Conservation (phyloP, 2,888 invertebrate genomes). For the Epirrhoe tristata region DNA sequence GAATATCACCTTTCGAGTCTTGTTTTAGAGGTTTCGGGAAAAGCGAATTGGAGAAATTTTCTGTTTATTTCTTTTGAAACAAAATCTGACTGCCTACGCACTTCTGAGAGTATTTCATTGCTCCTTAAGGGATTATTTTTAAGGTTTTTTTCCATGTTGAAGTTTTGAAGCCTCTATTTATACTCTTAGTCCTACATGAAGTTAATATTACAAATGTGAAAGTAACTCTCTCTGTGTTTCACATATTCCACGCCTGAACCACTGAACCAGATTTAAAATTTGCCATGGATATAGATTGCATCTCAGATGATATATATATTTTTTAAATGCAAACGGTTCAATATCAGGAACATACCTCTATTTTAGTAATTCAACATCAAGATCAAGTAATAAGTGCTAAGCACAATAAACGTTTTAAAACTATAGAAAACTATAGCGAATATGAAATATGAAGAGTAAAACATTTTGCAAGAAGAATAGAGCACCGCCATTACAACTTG, state of each 20-base stretch:
- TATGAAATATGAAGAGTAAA: conserved; percentile 41
- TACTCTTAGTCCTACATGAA: background rate
- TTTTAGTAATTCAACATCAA: background rate
- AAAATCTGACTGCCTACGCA: conserved; percentile 33
- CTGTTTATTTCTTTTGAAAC: conserved; percentile 37
- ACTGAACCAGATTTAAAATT: too few species aligned
- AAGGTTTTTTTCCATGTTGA: conserved; percentile 14
- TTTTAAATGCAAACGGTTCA: too few species aligned
- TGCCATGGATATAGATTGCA: too few species aligned
- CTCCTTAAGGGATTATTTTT: conserved; percentile 17
- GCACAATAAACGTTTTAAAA: conserved; percentile 6
- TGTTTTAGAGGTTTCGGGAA: conserved; percentile 34
- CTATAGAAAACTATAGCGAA: conserved; percentile 37
- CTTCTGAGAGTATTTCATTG: conserved; percentile 31
- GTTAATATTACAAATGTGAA: too few species aligned
- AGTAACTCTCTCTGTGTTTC: too few species aligned
- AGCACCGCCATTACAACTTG: conserved; percentile 38
- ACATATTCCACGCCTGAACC: too few species aligned
- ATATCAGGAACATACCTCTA: too few species aligned
- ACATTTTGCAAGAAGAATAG: conserved; percentile 34
- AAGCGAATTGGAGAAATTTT: conserved; percentile 35
- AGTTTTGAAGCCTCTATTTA: conserved; percentile 8
- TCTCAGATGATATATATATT: too few species aligned
- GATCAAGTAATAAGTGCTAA: background rate
- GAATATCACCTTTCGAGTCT: conserved; percentile 38